Percentiles rank a stretch among this genome's conserved stretches.
Evolutionary conservation across 2,113 vertebrate genomes (phyloP).

Genomic region (Rousettus leschenaultii): DNA sequence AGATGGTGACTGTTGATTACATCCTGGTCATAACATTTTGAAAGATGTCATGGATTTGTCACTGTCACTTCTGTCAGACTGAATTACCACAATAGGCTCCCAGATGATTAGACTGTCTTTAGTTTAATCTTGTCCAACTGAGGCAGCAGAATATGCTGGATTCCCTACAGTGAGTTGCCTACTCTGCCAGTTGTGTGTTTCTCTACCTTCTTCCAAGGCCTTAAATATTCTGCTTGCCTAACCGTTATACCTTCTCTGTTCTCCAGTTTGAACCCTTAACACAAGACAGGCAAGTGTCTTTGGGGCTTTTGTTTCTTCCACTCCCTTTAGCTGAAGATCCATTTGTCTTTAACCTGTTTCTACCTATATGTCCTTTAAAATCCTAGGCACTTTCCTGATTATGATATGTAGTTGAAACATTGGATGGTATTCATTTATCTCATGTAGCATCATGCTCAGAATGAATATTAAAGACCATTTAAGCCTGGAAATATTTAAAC

Average conservation of each 20-base stretch:
- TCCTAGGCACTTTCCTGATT: background rate
- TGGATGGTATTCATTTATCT: background rate
- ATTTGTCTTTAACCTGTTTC: background rate
- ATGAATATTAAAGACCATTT: background rate
- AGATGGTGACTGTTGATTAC: background rate
- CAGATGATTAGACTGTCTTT: constrained; percentile 1
- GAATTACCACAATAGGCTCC: background rate
- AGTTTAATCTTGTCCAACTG: background rate
- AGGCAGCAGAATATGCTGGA: background rate
- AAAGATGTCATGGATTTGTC: background rate
- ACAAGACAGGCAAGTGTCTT: background rate
- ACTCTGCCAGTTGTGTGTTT: background rate
- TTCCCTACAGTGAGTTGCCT: background rate
- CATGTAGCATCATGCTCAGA: background rate
- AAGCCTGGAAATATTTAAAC: background rate
- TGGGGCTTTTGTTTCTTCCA: background rate
- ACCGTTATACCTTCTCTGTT: background rate
- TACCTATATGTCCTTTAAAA: constrained; percentile 8
- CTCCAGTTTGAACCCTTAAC: background rate
- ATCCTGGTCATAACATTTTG: background rate
- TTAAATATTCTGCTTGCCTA: background rate
- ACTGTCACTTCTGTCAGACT: background rate
- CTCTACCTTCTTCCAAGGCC: background rate
- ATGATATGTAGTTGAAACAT: background rate
- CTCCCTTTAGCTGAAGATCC: background rate